Evolutionary conservation across 2,888 invertebrate species (phyloP), one percentile per base, ranked within the genome.

Genomic region (Folsomia manolachei): DNA sequence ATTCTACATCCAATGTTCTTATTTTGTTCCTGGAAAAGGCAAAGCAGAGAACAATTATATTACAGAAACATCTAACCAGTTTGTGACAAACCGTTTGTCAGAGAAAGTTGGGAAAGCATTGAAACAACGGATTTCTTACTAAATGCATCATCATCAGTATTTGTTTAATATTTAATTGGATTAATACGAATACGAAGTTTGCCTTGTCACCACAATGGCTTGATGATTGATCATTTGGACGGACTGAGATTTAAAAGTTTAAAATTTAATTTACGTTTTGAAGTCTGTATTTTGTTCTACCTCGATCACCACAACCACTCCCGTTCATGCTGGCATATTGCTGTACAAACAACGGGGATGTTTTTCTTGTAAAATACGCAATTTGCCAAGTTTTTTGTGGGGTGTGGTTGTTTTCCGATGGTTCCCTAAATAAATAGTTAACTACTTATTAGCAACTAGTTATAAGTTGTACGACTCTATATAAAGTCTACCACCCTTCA

Each of bases 181-280:
- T 19, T 14, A 56, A 56, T 56, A 21, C 18, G 56, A 51, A 56
- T 19, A 56, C 19, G 21, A 56, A 56, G 56, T 56, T 56, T 21
- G n/a, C n/a, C n/a, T 21, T 4, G 56, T 7, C 7, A 56, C 7
- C 56, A 39, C 39, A 39, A 39, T 14, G 39, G 39, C 39, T 14
- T n/a, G 56, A 56, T 56, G 56, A 56, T 56, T 56, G 56, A 56
- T 56, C 56, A n/a, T 56, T 56, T 56, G 56, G 56, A 56, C 56
- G 56, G 56, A 56, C 7, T 56, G 56, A 56, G 56, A 56, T 56
- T 56, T 7, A 56, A 7, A 19, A 56, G 56, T 56, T 21, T 51
- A 14, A 39, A 39, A 39, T 39, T 4, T 39, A 39, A 39, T 39
- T 4, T 39, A 39, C n/a, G n/a, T n/a, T n/a, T n/a, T n/a, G n/a